Conservation (phyloP, 92 coral and sea anemone genomes). For the Pocillopora meandrina region DNA sequence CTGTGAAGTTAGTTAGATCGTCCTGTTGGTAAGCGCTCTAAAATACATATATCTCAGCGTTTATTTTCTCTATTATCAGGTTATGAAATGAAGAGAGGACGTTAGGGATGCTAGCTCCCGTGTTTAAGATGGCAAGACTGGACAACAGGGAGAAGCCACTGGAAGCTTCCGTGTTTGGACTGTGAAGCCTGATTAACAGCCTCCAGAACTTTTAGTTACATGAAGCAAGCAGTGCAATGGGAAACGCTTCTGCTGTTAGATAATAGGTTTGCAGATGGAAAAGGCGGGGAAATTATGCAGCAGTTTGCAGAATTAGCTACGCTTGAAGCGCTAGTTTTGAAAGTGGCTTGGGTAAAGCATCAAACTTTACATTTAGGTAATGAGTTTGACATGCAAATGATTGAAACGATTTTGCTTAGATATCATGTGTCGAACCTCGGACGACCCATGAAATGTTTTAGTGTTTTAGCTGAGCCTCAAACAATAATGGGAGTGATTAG, state of each 20-base stretch:
- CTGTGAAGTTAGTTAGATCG: no score
- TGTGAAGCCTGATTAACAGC: no score
- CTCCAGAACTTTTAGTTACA: not conserved
- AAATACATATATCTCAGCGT: no score
- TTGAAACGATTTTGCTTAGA: no score
- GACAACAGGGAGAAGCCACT: not conserved
- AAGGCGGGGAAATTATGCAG: not conserved
- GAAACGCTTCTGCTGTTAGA: not conserved
- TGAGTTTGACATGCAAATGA: no score
- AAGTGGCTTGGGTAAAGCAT: no score
- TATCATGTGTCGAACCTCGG: no score
- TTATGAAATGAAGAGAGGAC: conserved; percentile 29
- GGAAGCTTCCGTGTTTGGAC: not conserved
- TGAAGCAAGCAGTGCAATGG: not conserved
- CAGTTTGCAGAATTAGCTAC: not conserved
- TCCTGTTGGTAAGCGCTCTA: no score
- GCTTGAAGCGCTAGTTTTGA: not conserved
- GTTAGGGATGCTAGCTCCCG: not conserved
- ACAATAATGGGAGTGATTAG: no score
- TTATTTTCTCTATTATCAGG: conserved; percentile 4
- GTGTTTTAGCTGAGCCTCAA: no score
- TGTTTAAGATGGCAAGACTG: not conserved
- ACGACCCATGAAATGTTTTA: no score
- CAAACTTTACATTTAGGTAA: no score
- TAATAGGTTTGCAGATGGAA: not conserved